Evolutionary conservation across 1,140 invertebrate genomes (phyloP).

Genomic region (Drosophila kikkawai): DNA sequence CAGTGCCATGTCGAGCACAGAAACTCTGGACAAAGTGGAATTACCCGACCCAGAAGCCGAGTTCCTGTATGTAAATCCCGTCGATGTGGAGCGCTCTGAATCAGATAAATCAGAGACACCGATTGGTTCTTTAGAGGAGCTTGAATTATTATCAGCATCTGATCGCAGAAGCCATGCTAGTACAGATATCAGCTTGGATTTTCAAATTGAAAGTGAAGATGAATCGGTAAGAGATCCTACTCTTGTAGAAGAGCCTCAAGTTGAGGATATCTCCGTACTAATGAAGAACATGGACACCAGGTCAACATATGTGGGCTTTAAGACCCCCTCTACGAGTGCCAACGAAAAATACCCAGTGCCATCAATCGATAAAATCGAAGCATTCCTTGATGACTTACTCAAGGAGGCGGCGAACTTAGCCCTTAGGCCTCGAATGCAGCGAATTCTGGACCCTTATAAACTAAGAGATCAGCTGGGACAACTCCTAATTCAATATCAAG

Average conservation of each 20-base stretch:
- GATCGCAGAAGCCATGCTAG: background rate
- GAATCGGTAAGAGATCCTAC: background rate
- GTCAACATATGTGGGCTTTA: too few species aligned
- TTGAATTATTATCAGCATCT: too few species aligned
- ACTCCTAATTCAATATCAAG: background rate
- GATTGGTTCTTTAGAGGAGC: background rate
- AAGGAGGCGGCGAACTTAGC: background rate
- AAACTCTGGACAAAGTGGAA: background rate
- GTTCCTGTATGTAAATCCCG: background rate
- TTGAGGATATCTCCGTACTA: background rate
- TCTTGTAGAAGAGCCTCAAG: background rate
- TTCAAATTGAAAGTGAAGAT: background rate
- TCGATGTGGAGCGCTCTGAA: background rate
- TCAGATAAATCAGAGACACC: background rate
- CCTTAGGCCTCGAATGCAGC: background rate
- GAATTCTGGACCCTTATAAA: constrained; percentile 29
- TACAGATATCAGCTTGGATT: background rate
- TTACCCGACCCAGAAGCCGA: accelerated
- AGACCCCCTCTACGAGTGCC: background rate
- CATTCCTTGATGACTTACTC: constrained; percentile 5
- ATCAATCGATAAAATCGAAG: background rate
- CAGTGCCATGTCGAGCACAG: background rate
- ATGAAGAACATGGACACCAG: background rate
- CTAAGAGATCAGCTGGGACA: background rate
- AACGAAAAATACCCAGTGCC: background rate